Conservation (phyloP, 1,140 invertebrate genomes). For the Maconellicoccus hirsutus region DNA sequence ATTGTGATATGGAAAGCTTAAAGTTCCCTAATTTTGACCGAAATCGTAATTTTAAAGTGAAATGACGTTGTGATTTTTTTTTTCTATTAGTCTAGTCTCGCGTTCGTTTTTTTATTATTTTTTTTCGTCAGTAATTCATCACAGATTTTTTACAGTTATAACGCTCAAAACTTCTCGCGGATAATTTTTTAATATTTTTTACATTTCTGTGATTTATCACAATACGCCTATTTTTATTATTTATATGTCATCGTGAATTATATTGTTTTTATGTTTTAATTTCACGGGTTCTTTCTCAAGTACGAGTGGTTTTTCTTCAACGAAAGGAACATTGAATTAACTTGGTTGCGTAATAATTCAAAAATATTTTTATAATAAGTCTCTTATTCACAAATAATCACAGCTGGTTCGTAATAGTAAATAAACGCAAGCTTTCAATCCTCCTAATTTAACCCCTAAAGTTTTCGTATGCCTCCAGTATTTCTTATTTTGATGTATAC, state of each 20-base stretch:
- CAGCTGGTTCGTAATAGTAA: constrained; percentile 32
- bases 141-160: no score
- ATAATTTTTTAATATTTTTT: background rate
- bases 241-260: background rate
- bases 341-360: no score
- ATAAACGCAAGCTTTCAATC: constrained; percentile 35
- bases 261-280: background rate
- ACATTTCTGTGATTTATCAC: background rate
- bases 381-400: background rate
- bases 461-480: constrained; percentile 33
- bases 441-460: constrained; percentile 36
- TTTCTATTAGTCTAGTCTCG: background rate
- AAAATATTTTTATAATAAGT: no score
- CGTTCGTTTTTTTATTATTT: no score
- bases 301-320: background rate
- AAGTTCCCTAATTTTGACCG: background rate
- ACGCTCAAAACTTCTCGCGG: background rate
- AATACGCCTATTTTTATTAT: background rate
- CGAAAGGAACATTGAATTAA: no score
- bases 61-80: background rate
- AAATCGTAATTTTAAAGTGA: background rate
- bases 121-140: no score
- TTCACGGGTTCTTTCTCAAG: no score
- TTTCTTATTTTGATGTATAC: constrained; percentile 27
- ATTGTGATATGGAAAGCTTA: background rate